phyloP scores from a whole-genome alignment of 2,888 invertebrate genomes.

The Caenorhabditis sp. region DNA sequence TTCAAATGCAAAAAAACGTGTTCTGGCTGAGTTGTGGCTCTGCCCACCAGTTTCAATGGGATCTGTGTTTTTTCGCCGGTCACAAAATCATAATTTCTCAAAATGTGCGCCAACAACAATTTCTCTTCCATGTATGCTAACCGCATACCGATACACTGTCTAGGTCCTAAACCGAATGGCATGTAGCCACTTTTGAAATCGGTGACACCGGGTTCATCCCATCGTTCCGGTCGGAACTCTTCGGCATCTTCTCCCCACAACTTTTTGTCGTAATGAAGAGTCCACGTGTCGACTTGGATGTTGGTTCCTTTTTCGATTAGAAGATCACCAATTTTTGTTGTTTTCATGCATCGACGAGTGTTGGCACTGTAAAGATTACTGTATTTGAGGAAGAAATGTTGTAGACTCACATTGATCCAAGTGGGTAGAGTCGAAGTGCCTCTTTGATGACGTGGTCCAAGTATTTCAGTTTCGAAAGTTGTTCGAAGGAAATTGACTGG shows the following conservation, averaged over 20 bases:
- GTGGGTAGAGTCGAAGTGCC: conserved; percentile 42
- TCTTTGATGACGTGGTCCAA: conserved; percentile 51
- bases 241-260: conserved; percentile 52
- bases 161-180: conserved; percentile 53
- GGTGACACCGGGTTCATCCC: conserved; percentile 13
- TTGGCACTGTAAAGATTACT: conserved; percentile 33
- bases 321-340: conserved; percentile 56
- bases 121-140: conserved; percentile 65
- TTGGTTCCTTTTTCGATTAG: conserved; percentile 44
- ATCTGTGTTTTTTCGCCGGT: conserved; percentile 37
- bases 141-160: conserved; percentile 62
- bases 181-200: conserved; percentile 18
- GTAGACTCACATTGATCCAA: conserved; percentile 39
- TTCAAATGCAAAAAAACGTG: conserved; percentile 14
- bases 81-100: conserved; percentile 48
- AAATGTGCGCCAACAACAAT: conserved; percentile 51
- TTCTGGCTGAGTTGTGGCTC: conserved; percentile 20
- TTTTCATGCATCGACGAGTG: conserved; percentile 32
- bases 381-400: not conserved
- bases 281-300: conserved; percentile 40
- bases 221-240: conserved; percentile 37
- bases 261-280: conserved; percentile 9
- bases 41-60: conserved; percentile 26
- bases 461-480: conserved; percentile 43
- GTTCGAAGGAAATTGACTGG: conserved; percentile 28